A percentile compares a stretch with the other conserved stretches of the same genome.
Evolutionary conservation across 2,797 vertebrate genomes (phyloP).

Genomic region (Podargus strigoides): DNA sequence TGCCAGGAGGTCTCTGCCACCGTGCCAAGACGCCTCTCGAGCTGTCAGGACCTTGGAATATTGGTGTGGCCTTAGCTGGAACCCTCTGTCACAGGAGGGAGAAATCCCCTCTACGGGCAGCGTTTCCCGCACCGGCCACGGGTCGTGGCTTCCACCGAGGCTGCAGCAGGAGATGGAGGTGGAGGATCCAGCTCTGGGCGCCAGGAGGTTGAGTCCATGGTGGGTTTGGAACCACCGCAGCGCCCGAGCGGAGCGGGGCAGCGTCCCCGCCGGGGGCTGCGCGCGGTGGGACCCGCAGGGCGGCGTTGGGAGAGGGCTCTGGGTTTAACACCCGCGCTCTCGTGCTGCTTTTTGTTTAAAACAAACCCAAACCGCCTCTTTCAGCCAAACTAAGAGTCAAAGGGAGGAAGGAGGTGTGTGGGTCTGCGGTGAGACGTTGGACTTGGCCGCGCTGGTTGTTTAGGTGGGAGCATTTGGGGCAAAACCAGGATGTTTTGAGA

Average conservation of each 20-base stretch:
- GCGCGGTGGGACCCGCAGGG: too few relatives aligned
- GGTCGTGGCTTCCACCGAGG: neutral
- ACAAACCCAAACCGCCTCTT: neutral
- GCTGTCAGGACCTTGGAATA: neutral
- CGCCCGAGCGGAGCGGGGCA: too few relatives aligned
- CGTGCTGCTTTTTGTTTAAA: neutral
- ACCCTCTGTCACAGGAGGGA: accelerated
- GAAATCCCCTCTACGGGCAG: neutral
- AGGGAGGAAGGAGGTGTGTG: neutral
- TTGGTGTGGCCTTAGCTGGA: neutral
- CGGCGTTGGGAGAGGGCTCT: neutral
- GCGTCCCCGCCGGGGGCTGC: too few relatives aligned
- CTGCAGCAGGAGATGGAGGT: neutral
- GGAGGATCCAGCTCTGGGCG: neutral
- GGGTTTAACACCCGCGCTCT: neutral
- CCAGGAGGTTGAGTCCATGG: accelerated
- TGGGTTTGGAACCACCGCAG: too few relatives aligned
- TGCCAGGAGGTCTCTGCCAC: neutral
- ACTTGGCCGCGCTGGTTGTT: neutral
- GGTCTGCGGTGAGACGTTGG: neutral
- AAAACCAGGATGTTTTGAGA: neutral
- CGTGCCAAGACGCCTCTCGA: neutral
- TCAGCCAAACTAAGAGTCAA: neutral
- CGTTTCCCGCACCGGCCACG: accelerated
- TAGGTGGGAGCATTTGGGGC: neutral